Base-by-base conservation (phyloP, 2,888 invertebrate genomes). In the Drosophila kuntzei region DNA sequence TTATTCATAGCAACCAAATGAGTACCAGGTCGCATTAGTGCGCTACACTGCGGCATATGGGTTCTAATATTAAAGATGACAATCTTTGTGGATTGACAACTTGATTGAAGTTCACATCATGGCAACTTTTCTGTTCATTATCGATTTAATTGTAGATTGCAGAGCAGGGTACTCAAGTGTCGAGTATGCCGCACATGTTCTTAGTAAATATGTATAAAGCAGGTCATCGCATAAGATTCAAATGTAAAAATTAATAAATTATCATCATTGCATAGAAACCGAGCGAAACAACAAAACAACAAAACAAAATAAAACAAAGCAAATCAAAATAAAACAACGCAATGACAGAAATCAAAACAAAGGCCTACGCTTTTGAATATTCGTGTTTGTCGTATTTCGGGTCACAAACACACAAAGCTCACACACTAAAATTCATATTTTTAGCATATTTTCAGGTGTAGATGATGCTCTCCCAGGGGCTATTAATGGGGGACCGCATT, bases 401-500 rank as follows among this genome's bases (percentile, higher is more conserved):
- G 74, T 74, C 80, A 66, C 69, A 64, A 50, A 49, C 58, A 41
- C 54, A 47, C 54, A 39, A 49, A 12, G 32, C 43, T 27, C 32
- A 12, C 43, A 18, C 22, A 27, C 16, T 16, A 49, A 53, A 29
- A 27, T 49, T 57, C 39, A 62, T 75, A 86, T 83, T 86, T 86
- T 79, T 83, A 80, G 83, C 76, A 47, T 61, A 44, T 50, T 59
- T 79, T 83, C 80, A 83, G 80, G 80, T 82, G 79, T 62, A 44
- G 55, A 44, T 22, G 57, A 59, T 62, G 74, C 70, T 71, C 71
- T 79, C 70, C 71, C 60, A 59, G 74, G 64, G 60, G 61, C 58
- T 55, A 9, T 62, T 37, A 36, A 37, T 49, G 55, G 55, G 58
- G 29, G 11, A 16, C 49, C 16, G 36, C 27, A 29, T 29, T 32